These are phyloP conservation scores for Metalampra italica DNA, from an alignment of 2,888 invertebrate genomes.

Conservation along the genomic window DNA sequence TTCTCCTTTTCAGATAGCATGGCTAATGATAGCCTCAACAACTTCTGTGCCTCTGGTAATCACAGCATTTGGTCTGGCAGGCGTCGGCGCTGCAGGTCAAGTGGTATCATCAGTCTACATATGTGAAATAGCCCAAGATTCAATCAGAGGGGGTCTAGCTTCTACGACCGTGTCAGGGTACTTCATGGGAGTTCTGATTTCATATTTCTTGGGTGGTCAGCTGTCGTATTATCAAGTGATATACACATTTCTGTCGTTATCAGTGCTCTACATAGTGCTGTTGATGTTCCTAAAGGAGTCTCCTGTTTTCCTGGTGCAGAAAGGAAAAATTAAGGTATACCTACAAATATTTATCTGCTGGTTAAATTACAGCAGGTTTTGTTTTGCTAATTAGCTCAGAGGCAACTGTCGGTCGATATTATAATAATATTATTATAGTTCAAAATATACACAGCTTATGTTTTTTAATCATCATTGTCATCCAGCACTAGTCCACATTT, in stretches of 20 bases:
- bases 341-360: no score
- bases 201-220: conserved; percentile 50
- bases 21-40: conserved; percentile 42
- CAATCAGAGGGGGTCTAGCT: conserved; percentile 44
- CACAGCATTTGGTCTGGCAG: conserved; percentile 35
- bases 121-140: conserved; percentile 51
- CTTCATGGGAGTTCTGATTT: conserved; percentile 48
- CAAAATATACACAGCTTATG: no score
- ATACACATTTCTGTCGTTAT: conserved; percentile 40
- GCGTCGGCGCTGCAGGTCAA: conserved; percentile 53
- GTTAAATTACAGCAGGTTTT: no score
- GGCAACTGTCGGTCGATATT: no score
- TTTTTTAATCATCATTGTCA: no score
- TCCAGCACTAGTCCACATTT: no score
- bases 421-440: no score
- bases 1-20: conserved; percentile 38
- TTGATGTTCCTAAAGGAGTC: conserved; percentile 49
- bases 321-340: conserved; percentile 46
- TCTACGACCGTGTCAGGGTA: conserved; percentile 42
- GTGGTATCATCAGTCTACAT: conserved; percentile 50
- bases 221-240: conserved; percentile 43
- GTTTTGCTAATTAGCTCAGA: no score
- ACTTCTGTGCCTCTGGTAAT: conserved; percentile 38
- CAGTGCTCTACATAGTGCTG: conserved; percentile 43
- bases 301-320: conserved; percentile 49